Evolutionary conservation across 2,113 vertebrate genomes (phyloP), one percentile per base, ranked within the genome.

Genomic region (Anas platyrhynchos): DNA sequence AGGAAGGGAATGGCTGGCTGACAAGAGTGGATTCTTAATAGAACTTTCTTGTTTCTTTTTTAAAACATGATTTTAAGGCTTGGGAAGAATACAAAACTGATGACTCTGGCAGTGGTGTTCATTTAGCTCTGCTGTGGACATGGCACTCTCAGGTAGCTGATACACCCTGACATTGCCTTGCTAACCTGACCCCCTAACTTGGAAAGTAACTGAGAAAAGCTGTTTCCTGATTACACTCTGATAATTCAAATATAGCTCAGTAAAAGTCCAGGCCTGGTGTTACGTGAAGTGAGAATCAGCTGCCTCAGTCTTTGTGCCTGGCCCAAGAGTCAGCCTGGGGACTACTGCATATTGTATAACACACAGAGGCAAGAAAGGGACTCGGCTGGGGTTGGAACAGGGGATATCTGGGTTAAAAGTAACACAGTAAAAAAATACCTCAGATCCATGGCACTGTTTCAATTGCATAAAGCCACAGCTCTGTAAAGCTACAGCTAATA

Each of bases 81-180:
- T 1, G 0, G 9, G 61, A 91, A 86, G 14, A 81, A 43, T 27
- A n/a, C 15, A 38, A 44, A 92, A 3, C 6, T 16, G 25, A 48
- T 41, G 16, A 29, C 11, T 17, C 1, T 3, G 16, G 6, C 11
- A 31, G 17, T 41, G 50, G 50, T n/a, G 18, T 23, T 26, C 0
- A 0, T 68, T 93, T 54, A 62, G 5, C 16, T 27, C 4, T 29
- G 11, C 14, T 26, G 12, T 15, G 18, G 17, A 16, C 38, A 65
- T 17, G 11, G 8, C 6, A 44, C 9, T 6, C 23, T 65, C 12
- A 61, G 18, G 22, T 15, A 50, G 11, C 6, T 76, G 54, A 26
- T 41, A 20, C 5, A 54, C 3, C 4, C 13, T 25, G 56, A 15
- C 13, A 27, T 13, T 76, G 11, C 4, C 81, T 13, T 46, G 8